Evolutionary conservation across 2,113 vertebrate species (phyloP).

Genomic region (Gopherus evgoodei): DNA sequence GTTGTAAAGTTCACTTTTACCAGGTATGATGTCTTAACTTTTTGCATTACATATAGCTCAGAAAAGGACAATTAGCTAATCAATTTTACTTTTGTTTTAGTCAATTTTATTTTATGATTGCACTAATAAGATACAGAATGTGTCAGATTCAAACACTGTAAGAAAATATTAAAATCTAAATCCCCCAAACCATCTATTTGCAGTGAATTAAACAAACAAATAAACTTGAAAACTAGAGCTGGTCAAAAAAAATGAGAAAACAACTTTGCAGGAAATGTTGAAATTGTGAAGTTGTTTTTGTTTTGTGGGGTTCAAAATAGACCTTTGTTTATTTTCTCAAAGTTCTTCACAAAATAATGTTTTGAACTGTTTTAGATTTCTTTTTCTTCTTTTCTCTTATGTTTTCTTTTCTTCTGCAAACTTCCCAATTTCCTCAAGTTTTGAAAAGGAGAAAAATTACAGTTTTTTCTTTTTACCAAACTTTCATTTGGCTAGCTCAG

Average conservation of each 20-base stretch:
- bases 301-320: neutral
- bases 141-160: neutral
- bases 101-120: neutral
- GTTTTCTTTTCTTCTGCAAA: rapidly evolving
- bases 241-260: neutral
- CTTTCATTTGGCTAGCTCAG: too few species aligned
- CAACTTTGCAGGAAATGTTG: neutral
- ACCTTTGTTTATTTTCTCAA: neutral
- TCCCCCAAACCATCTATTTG: neutral
- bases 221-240: neutral
- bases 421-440: neutral
- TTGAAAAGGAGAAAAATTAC: neutral
- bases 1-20: neutral
- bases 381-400: neutral
- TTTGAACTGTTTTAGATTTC: neutral
- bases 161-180: neutral
- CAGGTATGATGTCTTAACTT: neutral
- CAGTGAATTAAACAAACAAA: neutral
- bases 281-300: neutral
- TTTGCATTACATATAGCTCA: neutral
- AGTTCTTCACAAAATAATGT: neutral
- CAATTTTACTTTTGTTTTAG: neutral
- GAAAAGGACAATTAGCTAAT: neutral
- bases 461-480: neutral
- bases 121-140: neutral